Evolutionary conservation across 2,888 invertebrate species (phyloP).

Genomic region (Spodoptera littoralis): DNA sequence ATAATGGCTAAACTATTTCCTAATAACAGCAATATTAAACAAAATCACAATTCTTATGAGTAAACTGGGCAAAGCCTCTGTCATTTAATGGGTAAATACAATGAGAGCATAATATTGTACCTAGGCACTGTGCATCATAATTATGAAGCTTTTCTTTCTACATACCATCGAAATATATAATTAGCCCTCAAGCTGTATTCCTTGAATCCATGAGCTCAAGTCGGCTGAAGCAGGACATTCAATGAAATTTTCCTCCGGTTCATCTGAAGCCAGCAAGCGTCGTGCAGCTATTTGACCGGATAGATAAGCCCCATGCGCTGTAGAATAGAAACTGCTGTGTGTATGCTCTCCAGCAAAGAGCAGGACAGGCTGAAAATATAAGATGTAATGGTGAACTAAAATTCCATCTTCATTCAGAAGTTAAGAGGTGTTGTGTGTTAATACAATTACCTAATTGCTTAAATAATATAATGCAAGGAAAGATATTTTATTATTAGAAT

Average conservation of each 20-base stretch:
- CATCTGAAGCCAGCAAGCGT: constrained; percentile 90
- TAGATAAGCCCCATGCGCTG: constrained; percentile 97
- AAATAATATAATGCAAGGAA: no score
- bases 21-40: constrained; percentile 57
- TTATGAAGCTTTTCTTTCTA: constrained; percentile 34
- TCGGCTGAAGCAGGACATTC: constrained; percentile 94
- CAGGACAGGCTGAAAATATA: constrained; percentile 91
- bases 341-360: constrained; percentile 98
- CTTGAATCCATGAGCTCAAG: constrained; percentile 96
- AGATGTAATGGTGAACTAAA: neutral
- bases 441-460: no score
- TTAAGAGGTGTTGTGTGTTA: no score
- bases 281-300: constrained; percentile 95
- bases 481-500: no score
- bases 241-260: constrained; percentile 90
- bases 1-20: constrained; percentile 38
- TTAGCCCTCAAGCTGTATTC: constrained; percentile 92
- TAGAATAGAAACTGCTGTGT: constrained; percentile 97
- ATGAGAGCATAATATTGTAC: constrained; percentile 47
- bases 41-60: constrained; percentile 59
- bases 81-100: constrained; percentile 56
- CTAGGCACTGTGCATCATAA: constrained; percentile 47
- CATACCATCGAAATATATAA: constrained; percentile 44
- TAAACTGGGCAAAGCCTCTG: constrained; percentile 54
- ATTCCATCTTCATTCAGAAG: no score